These are phyloP conservation scores for Neocrepidodera transversa DNA, from an alignment of 2,888 invertebrate species.

Conservation along the genomic window DNA sequence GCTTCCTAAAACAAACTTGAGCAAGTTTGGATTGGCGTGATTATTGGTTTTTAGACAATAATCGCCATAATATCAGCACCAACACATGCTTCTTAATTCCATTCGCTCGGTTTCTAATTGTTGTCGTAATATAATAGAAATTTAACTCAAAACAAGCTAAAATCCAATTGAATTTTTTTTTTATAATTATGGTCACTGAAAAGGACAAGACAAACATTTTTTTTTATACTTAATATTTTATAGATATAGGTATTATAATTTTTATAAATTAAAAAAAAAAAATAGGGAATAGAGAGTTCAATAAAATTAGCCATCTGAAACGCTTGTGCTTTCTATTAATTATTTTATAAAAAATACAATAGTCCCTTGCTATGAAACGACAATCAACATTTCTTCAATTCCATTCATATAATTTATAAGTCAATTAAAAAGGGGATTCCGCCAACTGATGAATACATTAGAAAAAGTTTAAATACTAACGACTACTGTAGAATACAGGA, in stretches of 20 bases:
- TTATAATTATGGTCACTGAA: too few relatives aligned
- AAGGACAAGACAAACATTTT: too few relatives aligned
- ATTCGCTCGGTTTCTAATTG: background rate
- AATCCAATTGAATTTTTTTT: too few relatives aligned
- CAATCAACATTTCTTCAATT: constrained; percentile 18
- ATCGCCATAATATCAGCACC: constrained; percentile 19
- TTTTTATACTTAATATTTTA: too few relatives aligned
- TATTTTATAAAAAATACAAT: too few relatives aligned
- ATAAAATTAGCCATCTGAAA: too few relatives aligned
- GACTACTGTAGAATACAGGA: constrained; percentile 6
- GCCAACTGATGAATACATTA: constrained; percentile 25
- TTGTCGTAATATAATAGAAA: too few relatives aligned
- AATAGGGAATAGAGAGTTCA: too few relatives aligned
- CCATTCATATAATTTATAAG: constrained; percentile 22
- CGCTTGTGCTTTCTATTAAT: too few relatives aligned
- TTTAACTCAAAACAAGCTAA: too few relatives aligned
- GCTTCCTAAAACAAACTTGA: constrained; percentile 24
- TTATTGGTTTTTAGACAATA: constrained; percentile 32
- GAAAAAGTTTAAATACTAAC: constrained; percentile 20
- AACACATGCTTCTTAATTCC: constrained; percentile 20
- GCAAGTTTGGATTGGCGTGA: constrained; percentile 28
- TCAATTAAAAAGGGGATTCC: constrained; percentile 30
- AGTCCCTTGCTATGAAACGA: background rate
- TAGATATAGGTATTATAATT: too few relatives aligned
- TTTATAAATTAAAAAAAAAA: too few relatives aligned